A percentile compares a stretch with the other conserved stretches of the same genome.
Evolutionary conservation across 2,113 vertebrate genomes (phyloP).

Genomic region (Laticauda laticaudata): DNA sequence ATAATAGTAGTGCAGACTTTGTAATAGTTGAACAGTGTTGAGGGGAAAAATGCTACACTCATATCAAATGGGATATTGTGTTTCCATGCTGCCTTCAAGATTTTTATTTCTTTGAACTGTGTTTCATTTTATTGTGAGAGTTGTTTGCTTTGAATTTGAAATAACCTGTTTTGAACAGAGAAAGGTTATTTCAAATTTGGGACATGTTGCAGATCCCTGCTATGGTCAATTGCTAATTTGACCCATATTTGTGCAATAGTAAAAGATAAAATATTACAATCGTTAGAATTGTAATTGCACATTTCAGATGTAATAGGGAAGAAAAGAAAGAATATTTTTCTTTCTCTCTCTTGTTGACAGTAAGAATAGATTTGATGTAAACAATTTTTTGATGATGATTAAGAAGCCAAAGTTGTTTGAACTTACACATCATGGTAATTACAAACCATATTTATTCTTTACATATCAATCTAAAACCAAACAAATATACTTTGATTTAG

Average conservation of each 20-base stretch:
- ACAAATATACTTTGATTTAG: background rate
- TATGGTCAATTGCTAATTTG: background rate
- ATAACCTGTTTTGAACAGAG: background rate
- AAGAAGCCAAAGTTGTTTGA: background rate
- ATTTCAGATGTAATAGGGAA: background rate
- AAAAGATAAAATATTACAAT: background rate
- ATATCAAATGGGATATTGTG: background rate
- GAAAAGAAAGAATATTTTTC: background rate
- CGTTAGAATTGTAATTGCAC: background rate
- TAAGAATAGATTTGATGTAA: background rate
- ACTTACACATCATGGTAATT: background rate
- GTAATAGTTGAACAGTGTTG: too few relatives aligned
- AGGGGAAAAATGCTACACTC: background rate
- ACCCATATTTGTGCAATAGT: background rate
- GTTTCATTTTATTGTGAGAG: background rate
- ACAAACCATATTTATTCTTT: background rate
- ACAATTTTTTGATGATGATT: background rate
- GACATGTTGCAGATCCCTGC: background rate
- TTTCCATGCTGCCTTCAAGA: background rate
- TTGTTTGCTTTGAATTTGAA: background rate
- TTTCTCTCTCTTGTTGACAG: background rate
- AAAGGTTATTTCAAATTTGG: background rate
- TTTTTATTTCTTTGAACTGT: background rate
- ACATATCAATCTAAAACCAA: background rate
- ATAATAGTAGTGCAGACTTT: too few relatives aligned